Percentiles rank a stretch among this genome's conserved stretches.
phyloP scores from a whole-genome alignment of 2,888 invertebrate genomes.

The Yponomeuta cagnagella region DNA sequence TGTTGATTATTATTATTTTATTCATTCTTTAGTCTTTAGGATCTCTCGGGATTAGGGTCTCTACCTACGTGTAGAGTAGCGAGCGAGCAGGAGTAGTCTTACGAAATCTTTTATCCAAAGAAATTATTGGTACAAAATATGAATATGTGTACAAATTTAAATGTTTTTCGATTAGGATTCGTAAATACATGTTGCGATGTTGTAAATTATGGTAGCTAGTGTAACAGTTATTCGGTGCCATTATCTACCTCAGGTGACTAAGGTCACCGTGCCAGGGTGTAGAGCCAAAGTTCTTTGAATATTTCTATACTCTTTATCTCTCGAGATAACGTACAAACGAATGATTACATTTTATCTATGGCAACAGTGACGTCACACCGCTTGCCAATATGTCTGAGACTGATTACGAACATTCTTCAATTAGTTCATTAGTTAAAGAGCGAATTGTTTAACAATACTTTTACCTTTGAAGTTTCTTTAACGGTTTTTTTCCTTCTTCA shows the following conservation, averaged over 20 bases:
- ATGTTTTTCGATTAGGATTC: conserved; percentile 53
- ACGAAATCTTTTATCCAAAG: conserved; percentile 63
- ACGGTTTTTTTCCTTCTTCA: not conserved
- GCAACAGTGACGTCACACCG: conserved; percentile 19
- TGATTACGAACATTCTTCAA: conserved; percentile 36
- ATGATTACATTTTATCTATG: conserved; percentile 31
- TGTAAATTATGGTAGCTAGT: conserved; percentile 62
- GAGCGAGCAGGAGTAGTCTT: not conserved
- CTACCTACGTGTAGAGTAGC: not conserved
- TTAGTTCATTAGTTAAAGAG: conserved; percentile 4
- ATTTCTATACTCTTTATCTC: conserved; percentile 40
- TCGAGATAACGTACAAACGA: conserved; percentile 40
- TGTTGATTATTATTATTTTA: conserved; percentile 75
- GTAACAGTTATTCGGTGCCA: conserved; percentile 57
- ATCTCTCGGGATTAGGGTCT: conserved; percentile 47
- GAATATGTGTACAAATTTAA: conserved; percentile 67
- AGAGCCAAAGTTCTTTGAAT: conserved; percentile 64
- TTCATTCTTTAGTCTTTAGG: conserved; percentile 50
- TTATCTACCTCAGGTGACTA: conserved; percentile 62
- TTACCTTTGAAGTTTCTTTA: not conserved
- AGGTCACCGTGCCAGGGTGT: conserved; percentile 59
- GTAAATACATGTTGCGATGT: conserved; percentile 69
- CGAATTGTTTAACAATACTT: not conserved
- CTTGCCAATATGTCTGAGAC: conserved; percentile 45
- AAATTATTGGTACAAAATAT: conserved; percentile 73